These are phyloP conservation scores for Stegostoma tigrinum DNA, from an alignment of 2,113 vertebrate species.

Conservation along the genomic window DNA sequence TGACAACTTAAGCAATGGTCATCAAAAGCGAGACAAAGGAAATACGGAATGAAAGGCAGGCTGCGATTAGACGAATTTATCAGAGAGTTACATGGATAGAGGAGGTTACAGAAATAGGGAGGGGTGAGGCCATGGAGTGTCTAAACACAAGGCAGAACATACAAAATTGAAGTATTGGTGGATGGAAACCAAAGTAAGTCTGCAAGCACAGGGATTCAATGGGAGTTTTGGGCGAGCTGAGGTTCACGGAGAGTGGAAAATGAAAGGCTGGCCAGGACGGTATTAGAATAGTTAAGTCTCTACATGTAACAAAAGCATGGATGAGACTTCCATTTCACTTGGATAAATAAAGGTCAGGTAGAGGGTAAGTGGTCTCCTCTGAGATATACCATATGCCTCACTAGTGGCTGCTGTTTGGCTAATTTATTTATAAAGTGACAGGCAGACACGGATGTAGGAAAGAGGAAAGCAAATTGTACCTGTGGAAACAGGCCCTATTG, in stretches of 20 bases:
- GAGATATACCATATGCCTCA: neutral
- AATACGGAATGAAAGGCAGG: neutral
- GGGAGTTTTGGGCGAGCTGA: neutral
- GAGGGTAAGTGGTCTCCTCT: neutral
- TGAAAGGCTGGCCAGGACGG: neutral
- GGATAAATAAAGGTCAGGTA: neutral
- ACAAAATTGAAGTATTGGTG: neutral
- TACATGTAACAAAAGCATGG: neutral
- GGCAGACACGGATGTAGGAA: neutral
- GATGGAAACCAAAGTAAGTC: neutral
- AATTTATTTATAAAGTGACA: neutral
- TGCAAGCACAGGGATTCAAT: neutral
- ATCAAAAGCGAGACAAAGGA: neutral
- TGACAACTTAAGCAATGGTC: neutral
- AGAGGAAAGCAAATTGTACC: neutral
- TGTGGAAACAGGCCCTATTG: neutral
- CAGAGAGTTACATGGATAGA: neutral
- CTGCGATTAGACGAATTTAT: neutral
- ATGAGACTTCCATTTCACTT: neutral
- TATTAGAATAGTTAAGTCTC: neutral
- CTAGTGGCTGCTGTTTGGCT: neutral
- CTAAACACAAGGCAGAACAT: neutral
- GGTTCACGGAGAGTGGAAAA: neutral
- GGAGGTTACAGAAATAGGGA: neutral
- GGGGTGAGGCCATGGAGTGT: neutral